A percentile compares a stretch with the other conserved stretches of the same genome.
phyloP scores from a whole-genome alignment of 1,140 invertebrate species.

The Drosophila repleta region DNA sequence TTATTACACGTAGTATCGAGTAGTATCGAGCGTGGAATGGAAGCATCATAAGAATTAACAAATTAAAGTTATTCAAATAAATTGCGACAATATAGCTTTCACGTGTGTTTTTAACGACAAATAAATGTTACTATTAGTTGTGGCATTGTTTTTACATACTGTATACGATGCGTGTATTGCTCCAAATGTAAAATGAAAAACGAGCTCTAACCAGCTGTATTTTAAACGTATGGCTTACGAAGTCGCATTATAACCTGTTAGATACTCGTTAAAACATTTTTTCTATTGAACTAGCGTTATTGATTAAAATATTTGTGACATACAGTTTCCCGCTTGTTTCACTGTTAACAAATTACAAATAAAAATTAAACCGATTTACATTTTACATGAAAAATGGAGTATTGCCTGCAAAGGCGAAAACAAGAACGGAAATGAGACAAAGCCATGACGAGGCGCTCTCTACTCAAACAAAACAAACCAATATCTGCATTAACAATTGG shows the following conservation, averaged over 20 bases:
- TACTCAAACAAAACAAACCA: conserved; percentile 12
- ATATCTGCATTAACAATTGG: conserved; percentile 22
- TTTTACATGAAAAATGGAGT: conserved; percentile 10
- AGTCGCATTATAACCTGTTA: conserved; percentile 19
- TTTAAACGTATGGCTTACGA: conserved; percentile 16
- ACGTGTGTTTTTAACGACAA: neutral
- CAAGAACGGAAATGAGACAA: conserved; percentile 12
- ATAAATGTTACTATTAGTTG: neutral
- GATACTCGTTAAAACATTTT: conserved; percentile 9
- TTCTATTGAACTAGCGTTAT: neutral
- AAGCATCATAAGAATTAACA: conserved; percentile 41
- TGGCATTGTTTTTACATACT: neutral
- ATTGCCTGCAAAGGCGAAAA: conserved; percentile 12
- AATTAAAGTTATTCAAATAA: conserved; percentile 34
- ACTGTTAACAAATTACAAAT: conserved; percentile 5
- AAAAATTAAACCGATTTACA: neutral
- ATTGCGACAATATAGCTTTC: conserved; percentile 36
- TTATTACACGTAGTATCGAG: conserved; percentile 34
- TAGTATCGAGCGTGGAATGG: conserved; percentile 36
- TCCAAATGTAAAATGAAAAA: conserved; percentile 19
- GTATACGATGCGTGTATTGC: conserved; percentile 18
- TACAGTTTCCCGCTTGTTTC: conserved; percentile 42
- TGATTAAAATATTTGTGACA: neutral
- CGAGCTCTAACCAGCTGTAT: conserved; percentile 25
- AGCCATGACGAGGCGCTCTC: conserved; percentile 2